Conservation (phyloP, 1,140 invertebrate genomes). For the Zaprionus africanus region DNA sequence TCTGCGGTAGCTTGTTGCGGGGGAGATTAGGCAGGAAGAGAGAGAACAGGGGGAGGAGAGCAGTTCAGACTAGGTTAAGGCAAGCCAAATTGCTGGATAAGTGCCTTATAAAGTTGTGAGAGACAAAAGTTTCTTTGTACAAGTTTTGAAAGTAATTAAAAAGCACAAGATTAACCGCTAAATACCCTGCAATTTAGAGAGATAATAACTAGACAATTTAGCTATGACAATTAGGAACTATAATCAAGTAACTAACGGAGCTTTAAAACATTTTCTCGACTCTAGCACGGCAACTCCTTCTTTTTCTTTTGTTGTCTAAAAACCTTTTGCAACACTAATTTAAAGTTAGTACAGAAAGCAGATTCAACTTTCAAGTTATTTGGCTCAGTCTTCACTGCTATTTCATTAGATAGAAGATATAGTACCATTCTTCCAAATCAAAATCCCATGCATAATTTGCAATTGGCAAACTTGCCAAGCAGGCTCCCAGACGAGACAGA, state of each 20-base stretch:
- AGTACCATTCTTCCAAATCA: not conserved
- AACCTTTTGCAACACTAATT: no score
- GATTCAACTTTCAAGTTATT: no score
- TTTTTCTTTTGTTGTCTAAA: no score
- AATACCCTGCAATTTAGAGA: constrained; percentile 8
- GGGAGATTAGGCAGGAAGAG: not conserved
- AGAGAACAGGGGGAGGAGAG: not conserved
- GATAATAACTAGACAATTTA: not conserved
- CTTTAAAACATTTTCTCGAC: no score
- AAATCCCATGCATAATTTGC: not conserved
- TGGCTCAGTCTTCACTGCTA: not conserved
- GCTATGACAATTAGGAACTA: no score
- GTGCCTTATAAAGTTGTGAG: constrained; percentile 31
- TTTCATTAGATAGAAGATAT: not conserved
- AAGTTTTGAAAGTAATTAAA: constrained; percentile 12
- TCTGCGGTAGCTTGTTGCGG: constrained; percentile 33
- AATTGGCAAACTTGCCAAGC: not conserved
- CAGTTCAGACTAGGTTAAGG: not conserved
- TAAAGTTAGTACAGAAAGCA: no score
- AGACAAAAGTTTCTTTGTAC: constrained; percentile 18
- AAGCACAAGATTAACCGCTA: constrained; percentile 1
- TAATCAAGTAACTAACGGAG: no score
- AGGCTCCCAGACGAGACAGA: not conserved
- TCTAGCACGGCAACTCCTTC: no score
- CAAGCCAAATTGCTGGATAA: constrained; percentile 40